These are phyloP conservation scores for Furnarius figulus DNA, from an alignment of 2,113 vertebrate genomes.

Conservation along the genomic window DNA sequence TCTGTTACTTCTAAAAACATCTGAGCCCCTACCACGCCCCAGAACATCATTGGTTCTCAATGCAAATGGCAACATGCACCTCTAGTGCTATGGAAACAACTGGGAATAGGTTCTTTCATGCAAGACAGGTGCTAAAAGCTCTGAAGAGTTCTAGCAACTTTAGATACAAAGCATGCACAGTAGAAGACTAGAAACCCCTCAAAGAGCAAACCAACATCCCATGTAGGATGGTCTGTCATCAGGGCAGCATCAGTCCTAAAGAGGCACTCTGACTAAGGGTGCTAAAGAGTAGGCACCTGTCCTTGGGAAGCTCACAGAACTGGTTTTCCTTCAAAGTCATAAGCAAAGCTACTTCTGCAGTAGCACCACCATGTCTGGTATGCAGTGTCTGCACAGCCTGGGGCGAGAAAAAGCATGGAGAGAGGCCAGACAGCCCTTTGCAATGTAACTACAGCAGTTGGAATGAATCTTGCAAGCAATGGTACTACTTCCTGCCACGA, in stretches of 20 bases:
- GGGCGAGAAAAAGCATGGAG: neutral
- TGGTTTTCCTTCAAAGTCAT: neutral
- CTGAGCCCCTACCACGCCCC: accelerated
- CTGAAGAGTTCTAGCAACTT: neutral
- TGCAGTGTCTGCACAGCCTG: neutral
- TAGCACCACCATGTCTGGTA: neutral
- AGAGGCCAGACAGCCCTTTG: neutral
- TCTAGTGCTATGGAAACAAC: neutral
- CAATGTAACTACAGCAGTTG: neutral
- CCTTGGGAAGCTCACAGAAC: neutral
- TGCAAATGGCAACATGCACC: neutral
- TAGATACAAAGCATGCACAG: neutral
- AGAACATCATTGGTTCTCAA: neutral
- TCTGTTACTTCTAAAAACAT: neutral
- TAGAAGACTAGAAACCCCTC: neutral
- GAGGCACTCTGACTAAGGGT: neutral
- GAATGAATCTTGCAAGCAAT: neutral
- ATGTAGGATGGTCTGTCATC: neutral
- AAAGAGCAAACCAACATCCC: neutral
- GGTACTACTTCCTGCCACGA: accelerated
- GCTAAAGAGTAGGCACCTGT: neutral
- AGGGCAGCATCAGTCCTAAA: neutral
- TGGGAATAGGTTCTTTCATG: neutral
- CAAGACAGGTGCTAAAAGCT: neutral
- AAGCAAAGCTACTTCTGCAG: neutral